Percentiles rank a stretch among this genome's conserved stretches.
Conservation (phyloP, 1,140 invertebrate species). For the Papilio polyxenes region DNA sequence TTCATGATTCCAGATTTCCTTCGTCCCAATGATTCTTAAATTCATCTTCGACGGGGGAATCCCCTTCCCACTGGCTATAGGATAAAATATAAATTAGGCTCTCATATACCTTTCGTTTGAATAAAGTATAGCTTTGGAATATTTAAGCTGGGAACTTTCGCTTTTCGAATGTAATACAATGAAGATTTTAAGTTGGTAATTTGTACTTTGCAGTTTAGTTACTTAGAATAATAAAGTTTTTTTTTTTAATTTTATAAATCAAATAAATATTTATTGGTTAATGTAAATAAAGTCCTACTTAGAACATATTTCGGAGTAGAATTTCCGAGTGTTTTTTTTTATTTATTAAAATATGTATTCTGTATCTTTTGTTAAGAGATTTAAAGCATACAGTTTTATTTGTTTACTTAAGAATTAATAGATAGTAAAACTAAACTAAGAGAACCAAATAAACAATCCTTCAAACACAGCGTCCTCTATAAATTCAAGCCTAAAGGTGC, state of each 20-base stretch:
- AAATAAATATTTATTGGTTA: too few species aligned
- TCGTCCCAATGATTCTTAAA: conserved; percentile 58
- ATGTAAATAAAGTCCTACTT: too few species aligned
- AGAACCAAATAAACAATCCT: neutral
- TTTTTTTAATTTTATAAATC: too few species aligned
- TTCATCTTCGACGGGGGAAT: conserved; percentile 53
- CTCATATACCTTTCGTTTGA: conserved; percentile 49
- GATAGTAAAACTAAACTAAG: neutral
- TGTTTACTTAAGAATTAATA: too few species aligned
- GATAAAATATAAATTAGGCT: conserved; percentile 62
- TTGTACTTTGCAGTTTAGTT: neutral
- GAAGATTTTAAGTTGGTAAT: neutral
- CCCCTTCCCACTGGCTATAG: conserved; percentile 37
- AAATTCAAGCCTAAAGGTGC: conserved; percentile 39
- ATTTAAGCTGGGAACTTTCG: conserved; percentile 43
- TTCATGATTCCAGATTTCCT: conserved; percentile 56
- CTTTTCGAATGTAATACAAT: neutral
- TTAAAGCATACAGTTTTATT: too few species aligned
- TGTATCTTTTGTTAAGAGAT: too few species aligned
- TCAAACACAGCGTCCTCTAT: conserved; percentile 24
- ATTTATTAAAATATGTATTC: too few species aligned
- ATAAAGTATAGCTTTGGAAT: conserved; percentile 52
- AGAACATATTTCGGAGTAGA: too few species aligned
- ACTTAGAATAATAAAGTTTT: neutral
- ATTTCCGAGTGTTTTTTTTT: too few species aligned